These are phyloP conservation scores for Euphydryas editha DNA, from an alignment of 2,888 invertebrate species.

Conservation along the genomic window DNA sequence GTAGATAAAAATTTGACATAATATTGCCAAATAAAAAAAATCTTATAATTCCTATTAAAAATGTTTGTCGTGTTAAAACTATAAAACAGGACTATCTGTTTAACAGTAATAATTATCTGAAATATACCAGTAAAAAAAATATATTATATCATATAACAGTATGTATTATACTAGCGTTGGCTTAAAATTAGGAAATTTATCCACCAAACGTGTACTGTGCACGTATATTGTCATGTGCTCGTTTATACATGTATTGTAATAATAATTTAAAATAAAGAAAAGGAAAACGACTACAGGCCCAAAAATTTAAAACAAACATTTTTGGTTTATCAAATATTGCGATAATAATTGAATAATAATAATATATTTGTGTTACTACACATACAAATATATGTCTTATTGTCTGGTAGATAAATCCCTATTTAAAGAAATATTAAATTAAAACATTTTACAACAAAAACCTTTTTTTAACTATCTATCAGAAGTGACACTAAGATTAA, in stretches of 20 bases:
- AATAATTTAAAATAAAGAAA: neutral
- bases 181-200: conserved; percentile 47
- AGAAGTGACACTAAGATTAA: conserved; percentile 39
- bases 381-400: neutral
- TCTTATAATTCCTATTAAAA: conserved; percentile 68
- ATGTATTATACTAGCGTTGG: conserved; percentile 67
- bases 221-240: neutral
- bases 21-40: conserved; percentile 53
- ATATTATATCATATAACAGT: conserved; percentile 75
- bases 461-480: conserved; percentile 40
- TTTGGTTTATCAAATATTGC: too few species aligned
- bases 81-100: conserved; percentile 76
- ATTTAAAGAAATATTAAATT: conserved; percentile 36
- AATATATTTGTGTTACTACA: neutral
- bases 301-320: neutral
- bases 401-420: conserved; percentile 28
- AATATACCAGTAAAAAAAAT: conserved; percentile 81
- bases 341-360: too few species aligned
- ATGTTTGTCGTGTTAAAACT: conserved; percentile 70
- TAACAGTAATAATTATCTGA: conserved; percentile 81
- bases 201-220: conserved; percentile 9
- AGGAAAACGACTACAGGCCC: neutral
- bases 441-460: conserved; percentile 41
- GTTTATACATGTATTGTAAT: neutral
- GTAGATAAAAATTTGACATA: conserved; percentile 53